phyloP scores from a whole-genome alignment of 2,888 invertebrate genomes.

The Nephrotoma guestfalica region DNA sequence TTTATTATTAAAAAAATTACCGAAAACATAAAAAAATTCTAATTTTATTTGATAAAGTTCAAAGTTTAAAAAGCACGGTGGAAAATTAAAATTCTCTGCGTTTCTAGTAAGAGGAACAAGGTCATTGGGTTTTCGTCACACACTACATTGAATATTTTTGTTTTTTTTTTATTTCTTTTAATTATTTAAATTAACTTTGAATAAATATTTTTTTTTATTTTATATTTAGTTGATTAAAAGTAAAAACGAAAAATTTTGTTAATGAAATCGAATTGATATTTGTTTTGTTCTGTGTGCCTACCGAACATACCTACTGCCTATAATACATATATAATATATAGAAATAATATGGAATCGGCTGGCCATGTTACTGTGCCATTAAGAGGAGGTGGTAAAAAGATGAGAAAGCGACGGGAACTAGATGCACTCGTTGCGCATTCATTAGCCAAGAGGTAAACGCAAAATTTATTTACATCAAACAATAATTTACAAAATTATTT shows the following conservation, averaged over 20 bases:
- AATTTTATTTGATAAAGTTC: not conserved
- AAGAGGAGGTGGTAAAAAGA: slow-evolving; percentile 47
- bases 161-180: not conserved
- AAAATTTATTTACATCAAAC: not conserved
- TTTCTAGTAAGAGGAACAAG: not conserved
- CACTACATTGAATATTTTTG: not conserved
- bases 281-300: not conserved
- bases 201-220: not conserved
- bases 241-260: not conserved
- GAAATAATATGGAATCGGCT: slow-evolving; percentile 38
- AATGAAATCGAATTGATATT: not conserved
- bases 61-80: not conserved
- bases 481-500: not conserved
- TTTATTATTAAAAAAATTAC: not conserved
- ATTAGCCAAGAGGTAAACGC: slow-evolving; percentile 27
- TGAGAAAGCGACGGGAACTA: slow-evolving; percentile 60
- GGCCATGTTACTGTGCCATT: slow-evolving; percentile 48
- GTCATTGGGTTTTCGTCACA: not conserved
- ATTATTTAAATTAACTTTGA: not conserved
- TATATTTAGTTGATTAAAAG: not conserved
- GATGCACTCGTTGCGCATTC: slow-evolving; percentile 51
- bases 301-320: not conserved
- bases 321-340: not conserved
- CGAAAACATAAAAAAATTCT: not conserved
- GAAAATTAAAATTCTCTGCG: not conserved